phyloP scores from a whole-genome alignment of 2,888 invertebrate species.

The Ganaspis brasiliensis region DNA sequence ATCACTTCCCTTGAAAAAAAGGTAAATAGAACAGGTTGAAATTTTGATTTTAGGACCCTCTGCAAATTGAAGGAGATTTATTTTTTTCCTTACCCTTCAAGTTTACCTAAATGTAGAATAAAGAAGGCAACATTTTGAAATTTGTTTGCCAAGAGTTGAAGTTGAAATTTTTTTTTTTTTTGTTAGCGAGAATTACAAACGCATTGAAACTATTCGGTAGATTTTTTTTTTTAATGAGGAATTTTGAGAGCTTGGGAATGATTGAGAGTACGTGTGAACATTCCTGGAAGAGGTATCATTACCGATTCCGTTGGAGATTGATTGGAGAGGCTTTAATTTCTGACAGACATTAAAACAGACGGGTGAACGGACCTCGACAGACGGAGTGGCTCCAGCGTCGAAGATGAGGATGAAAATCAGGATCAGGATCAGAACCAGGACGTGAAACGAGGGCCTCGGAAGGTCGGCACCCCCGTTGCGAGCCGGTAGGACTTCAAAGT shows the following conservation, averaged over 20 bases:
- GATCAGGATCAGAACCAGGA: slow-evolving; percentile 70
- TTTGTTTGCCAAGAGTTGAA: too few relatives aligned
- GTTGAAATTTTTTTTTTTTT: too few relatives aligned
- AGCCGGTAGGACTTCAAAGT: slow-evolving; percentile 78
- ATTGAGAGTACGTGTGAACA: slow-evolving; percentile 34
- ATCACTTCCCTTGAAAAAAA: too few relatives aligned
- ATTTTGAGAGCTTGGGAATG: not conserved
- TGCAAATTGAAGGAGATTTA: too few relatives aligned
- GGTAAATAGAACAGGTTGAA: too few relatives aligned
- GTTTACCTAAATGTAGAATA: too few relatives aligned
- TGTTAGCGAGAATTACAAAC: too few relatives aligned
- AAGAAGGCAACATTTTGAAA: too few relatives aligned
- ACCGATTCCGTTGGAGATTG: slow-evolving; percentile 43
- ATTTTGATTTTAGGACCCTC: not conserved
- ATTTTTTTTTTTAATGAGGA: not conserved
- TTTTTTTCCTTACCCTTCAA: too few relatives aligned
- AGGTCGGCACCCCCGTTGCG: slow-evolving; percentile 75
- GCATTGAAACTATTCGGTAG: too few relatives aligned
- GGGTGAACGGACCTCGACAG: slow-evolving; percentile 67
- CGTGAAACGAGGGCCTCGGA: slow-evolving; percentile 65
- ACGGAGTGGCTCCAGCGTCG: slow-evolving; percentile 68
- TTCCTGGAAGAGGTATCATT: slow-evolving; percentile 52
- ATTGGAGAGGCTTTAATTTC: slow-evolving; percentile 69
- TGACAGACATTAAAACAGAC: slow-evolving; percentile 76
- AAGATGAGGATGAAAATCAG: slow-evolving; percentile 68